Percentiles rank a stretch among this genome's conserved stretches.
phyloP scores from a whole-genome alignment of 92 coral and sea anemone species.

The Metridium senile region DNA sequence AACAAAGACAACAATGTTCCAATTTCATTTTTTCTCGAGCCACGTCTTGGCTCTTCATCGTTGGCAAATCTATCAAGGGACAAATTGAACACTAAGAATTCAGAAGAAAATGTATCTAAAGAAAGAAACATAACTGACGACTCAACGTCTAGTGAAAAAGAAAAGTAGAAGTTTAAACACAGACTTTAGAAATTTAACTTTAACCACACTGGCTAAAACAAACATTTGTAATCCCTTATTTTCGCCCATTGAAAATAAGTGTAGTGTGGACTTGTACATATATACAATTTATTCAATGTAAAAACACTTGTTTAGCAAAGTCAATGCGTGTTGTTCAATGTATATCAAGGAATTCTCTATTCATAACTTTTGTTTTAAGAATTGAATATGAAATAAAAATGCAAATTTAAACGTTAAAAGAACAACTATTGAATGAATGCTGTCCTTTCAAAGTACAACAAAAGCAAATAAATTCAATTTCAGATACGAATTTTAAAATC shows the following conservation, averaged over 20 bases:
- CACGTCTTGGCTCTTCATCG: slow-evolving; percentile 44
- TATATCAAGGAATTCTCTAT: not conserved
- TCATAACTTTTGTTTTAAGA: slow-evolving; percentile 14
- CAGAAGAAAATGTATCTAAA: slow-evolving; percentile 1
- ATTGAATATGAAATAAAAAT: slow-evolving; percentile 17
- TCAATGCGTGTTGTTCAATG: not conserved
- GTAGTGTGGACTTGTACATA: slow-evolving; percentile 8
- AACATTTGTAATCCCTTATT: slow-evolving; percentile 1
- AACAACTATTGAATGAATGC: not conserved
- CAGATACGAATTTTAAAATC: not conserved
- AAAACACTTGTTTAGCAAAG: slow-evolving; percentile 2
- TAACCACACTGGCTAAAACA: slow-evolving; percentile 9
- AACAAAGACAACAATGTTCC: slow-evolving; percentile 65
- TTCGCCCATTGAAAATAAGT: slow-evolving; percentile 2
- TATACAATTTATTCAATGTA: slow-evolving; percentile 6
- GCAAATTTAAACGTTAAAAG: slow-evolving; percentile 9
- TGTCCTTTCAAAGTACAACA: slow-evolving; percentile 20
- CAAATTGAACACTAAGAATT: slow-evolving; percentile 23
- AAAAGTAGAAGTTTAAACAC: not conserved
- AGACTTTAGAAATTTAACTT: not conserved
- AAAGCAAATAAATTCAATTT: slow-evolving; percentile 52
- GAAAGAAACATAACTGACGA: slow-evolving; percentile 6
- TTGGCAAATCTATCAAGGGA: slow-evolving; percentile 10
- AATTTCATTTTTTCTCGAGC: slow-evolving; percentile 63
- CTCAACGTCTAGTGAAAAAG: slow-evolving; percentile 13